A percentile compares a stretch with the other conserved stretches of the same genome.
These are phyloP conservation scores for Mugil cephalus DNA, from an alignment of 2,113 vertebrate genomes.

Conservation along the genomic window DNA sequence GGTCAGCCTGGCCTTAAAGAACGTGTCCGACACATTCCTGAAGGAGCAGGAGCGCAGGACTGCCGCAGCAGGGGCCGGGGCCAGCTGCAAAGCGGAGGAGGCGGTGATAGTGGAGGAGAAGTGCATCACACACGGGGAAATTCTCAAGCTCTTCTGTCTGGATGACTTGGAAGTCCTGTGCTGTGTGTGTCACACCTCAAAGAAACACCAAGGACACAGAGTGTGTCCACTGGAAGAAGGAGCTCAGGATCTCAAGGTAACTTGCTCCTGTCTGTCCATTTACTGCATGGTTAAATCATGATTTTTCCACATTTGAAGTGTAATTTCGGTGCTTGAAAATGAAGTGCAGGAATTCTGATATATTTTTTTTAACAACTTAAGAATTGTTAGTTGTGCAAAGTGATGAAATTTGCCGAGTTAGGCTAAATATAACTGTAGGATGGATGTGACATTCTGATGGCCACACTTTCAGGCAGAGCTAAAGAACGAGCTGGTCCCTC, in stretches of 20 bases:
- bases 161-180: constrained; percentile 83
- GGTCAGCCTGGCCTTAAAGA: constrained; percentile 83
- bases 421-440: background rate
- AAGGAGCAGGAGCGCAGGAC: constrained; percentile 67
- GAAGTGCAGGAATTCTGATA: background rate
- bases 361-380: too few relatives aligned
- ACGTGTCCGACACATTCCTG: constrained; percentile 81
- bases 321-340: background rate
- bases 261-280: too few relatives aligned
- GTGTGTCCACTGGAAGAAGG: constrained; percentile 84
- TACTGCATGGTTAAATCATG: too few relatives aligned
- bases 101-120: constrained; percentile 38
- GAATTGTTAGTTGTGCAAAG: background rate
- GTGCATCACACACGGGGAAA: constrained; percentile 79
- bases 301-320: background rate
- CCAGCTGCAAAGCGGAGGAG: background rate
- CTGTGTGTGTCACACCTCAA: constrained; percentile 85
- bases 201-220: constrained; percentile 83
- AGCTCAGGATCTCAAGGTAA: constrained; percentile 84
- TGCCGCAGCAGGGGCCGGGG: background rate
- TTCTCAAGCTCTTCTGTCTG: constrained; percentile 84
- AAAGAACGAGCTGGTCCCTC: constrained; percentile 75
- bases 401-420: background rate
- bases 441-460: background rate
- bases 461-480: constrained; percentile 76